Base-by-base conservation (phyloP, 2,113 vertebrate genomes). In the Datnioides undecimradiatus region DNA sequence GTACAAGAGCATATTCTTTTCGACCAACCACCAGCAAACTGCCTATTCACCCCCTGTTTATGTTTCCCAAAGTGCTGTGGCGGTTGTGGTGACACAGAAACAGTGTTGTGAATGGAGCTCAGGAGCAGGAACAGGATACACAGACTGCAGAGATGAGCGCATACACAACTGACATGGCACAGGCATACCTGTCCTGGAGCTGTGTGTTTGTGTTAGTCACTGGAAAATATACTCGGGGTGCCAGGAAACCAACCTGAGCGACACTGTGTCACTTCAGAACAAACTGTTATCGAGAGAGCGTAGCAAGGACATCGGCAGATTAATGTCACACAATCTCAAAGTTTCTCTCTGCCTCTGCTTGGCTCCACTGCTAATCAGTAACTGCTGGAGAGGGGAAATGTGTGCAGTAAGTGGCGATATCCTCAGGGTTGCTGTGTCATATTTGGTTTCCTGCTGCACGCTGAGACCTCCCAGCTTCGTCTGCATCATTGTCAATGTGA, bases 81-180 rank as follows among this genome's bases (percentile, higher is more conserved):
- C 17, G 48, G 36, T 33, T 25, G 13, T n/a, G n/a, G n/a, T 79
- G 51, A 55, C 21, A 33, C 31, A 58, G 17, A 68, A 27, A 73
- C 25, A 31, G 43, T 21, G 40, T 45, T 68, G 72, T 52, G 52
- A 69, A 75, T 73, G 12, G 29, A 46, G 76, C 8, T 7, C 8
- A 65, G 25, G 17, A 73, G 63, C 54, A 77, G 62, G 75, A 80
- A 82, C 57, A 63, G 62, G 12, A 52, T 12, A 14, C 51, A 34
- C 8, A 36, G 8, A 48, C 5, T 9, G 11, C 23, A 40, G 19
- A 16, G 63, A 87, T 59, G 75, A 82, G 73, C 11, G 1, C 67
- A 77, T 23, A 60, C 31, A 33, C 31, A 67, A 62, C 60, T 66
- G 76, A 87, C 76, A 73, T n/a, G 65, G 82, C 69, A 78, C 54